Conservation (phyloP, 30 jellyfish, hydroid and myxozoan genomes). For the Aurelia aurita region DNA sequence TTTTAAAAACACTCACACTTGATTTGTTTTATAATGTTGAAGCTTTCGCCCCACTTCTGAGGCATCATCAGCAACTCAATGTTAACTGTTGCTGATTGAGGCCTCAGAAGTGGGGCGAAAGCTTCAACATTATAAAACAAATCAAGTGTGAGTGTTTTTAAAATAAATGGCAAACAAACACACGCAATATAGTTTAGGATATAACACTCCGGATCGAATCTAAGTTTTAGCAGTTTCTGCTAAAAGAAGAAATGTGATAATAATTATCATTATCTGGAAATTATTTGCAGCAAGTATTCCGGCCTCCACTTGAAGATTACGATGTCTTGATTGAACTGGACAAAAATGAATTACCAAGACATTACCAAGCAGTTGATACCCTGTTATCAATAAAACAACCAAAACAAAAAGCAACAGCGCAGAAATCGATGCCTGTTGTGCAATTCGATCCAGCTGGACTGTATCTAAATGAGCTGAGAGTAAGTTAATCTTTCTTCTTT, state of each 20-base stretch:
- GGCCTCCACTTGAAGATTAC: slow-evolving; percentile 86
- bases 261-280: neutral
- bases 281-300: slow-evolving; percentile 70
- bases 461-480: slow-evolving; percentile 22
- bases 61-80: too few species aligned
- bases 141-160: too few species aligned
- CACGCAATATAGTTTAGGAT: too few species aligned
- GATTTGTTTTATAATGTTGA: too few species aligned
- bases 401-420: slow-evolving; percentile 9
- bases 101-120: too few species aligned
- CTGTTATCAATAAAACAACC: slow-evolving; percentile 52
- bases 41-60: too few species aligned
- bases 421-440: slow-evolving; percentile 75
- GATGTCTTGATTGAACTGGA: slow-evolving; percentile 80
- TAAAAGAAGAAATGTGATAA: too few species aligned
- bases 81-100: too few species aligned
- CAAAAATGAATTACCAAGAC: slow-evolving; percentile 66
- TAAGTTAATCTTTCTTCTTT: slow-evolving; percentile 1
- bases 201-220: neutral
- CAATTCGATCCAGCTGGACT: slow-evolving; percentile 71
- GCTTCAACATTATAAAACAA: too few species aligned
- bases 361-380: slow-evolving; percentile 78
- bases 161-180: too few species aligned
- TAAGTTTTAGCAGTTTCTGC: neutral
- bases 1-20: too few species aligned